A percentile compares a stretch with the other conserved stretches of the same genome.
These are phyloP conservation scores for Malurus leucopterus DNA, from an alignment of 2,797 vertebrate genomes.

Conservation along the genomic window DNA sequence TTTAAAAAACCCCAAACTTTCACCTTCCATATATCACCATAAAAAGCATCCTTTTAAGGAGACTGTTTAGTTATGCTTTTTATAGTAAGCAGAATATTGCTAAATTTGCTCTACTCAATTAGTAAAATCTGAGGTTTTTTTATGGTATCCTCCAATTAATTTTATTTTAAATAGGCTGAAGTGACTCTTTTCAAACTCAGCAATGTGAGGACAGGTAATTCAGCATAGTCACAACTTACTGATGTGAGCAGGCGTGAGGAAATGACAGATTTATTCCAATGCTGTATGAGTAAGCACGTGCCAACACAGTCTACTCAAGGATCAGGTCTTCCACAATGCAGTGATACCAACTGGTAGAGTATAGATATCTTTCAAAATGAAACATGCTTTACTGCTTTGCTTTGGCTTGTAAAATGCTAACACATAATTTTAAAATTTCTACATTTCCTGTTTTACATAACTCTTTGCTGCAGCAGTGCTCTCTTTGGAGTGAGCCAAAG, in stretches of 20 bases:
- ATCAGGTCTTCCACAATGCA: not conserved
- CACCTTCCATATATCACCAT: not conserved
- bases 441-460: not conserved
- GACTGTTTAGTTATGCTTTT: not conserved
- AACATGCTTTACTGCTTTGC: not conserved
- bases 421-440: not conserved
- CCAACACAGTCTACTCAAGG: not conserved
- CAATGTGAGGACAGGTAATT: not conserved
- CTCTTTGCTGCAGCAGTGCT: not conserved
- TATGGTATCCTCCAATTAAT: not conserved
- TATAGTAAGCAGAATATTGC: not conserved
- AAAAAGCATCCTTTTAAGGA: not conserved
- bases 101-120: not conserved
- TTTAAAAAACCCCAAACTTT: not conserved
- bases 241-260: not conserved
- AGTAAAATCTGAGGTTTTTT: not conserved
- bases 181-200: not conserved
- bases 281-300: not conserved
- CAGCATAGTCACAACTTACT: not conserved
- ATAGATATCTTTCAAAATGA: not conserved
- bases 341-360: accelerated
- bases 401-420: not conserved
- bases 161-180: not conserved
- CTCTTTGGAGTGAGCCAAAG: not conserved
- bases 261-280: not conserved